phyloP scores from a whole-genome alignment of 1,140 invertebrate species.

The Pemphigus obesinymphae region DNA sequence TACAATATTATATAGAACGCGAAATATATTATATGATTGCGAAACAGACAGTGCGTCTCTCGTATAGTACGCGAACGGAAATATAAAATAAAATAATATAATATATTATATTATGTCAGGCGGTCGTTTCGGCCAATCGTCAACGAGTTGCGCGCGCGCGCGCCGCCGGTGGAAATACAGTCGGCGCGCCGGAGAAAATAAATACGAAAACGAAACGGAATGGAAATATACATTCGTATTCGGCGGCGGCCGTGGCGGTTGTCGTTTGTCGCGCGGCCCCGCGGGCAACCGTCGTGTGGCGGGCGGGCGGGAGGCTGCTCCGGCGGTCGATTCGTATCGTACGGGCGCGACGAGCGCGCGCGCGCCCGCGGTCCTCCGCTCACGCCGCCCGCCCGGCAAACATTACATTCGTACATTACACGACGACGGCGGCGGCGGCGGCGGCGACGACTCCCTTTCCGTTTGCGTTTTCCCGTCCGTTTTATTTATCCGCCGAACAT shows the following conservation, averaged over 20 bases:
- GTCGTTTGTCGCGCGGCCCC: background rate
- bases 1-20: no score
- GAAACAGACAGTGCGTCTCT: no score
- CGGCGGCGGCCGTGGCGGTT: background rate
- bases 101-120: no score
- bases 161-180: background rate
- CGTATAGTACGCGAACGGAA: no score
- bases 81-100: no score
- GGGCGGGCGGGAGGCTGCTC: background rate
- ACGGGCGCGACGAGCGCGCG: background rate
- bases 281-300: background rate
- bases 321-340: background rate
- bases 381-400: background rate
- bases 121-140: slow-evolving; percentile 15
- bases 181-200: slow-evolving; percentile 5
- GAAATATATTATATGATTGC: no score
- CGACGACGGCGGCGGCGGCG: background rate
- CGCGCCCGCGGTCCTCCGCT: no score
- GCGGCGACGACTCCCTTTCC: slow-evolving; percentile 15
- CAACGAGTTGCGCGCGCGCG: background rate
- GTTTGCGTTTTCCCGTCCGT: slow-evolving; percentile 13
- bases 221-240: slow-evolving; percentile 36
- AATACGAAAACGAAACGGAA: slow-evolving; percentile 41
- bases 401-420: slow-evolving; percentile 15
- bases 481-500: slow-evolving; percentile 29